Evolutionary conservation across 2,797 vertebrate genomes (phyloP).

Genomic region (Galaxias olidus): DNA sequence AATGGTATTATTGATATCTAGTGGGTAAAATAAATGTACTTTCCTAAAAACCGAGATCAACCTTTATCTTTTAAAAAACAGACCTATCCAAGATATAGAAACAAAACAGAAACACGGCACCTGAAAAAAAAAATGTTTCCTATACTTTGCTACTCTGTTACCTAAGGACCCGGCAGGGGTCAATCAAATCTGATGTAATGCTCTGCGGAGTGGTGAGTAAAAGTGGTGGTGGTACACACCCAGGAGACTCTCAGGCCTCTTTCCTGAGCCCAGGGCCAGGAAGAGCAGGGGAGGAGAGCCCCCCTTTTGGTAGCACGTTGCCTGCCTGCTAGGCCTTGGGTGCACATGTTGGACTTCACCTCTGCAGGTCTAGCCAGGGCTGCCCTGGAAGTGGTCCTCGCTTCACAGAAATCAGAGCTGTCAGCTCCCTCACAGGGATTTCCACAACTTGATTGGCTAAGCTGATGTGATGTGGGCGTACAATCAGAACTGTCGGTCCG

Average conservation of each 20-base stretch:
- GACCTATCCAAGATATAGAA: no score
- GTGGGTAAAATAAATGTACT: no score
- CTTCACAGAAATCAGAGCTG: constrained; percentile 75
- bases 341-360: constrained; percentile 64
- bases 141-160: constrained; percentile 44
- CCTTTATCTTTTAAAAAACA: no score
- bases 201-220: constrained; percentile 67
- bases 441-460: constrained; percentile 64
- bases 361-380: constrained; percentile 60
- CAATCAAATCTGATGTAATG: constrained; percentile 75
- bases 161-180: constrained; percentile 64
- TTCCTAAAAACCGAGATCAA: no score
- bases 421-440: constrained; percentile 64
- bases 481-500: constrained; percentile 34
- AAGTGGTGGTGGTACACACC: constrained; percentile 66
- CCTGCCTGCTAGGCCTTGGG: constrained; percentile 20
- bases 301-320: not conserved
- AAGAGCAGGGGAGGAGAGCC: constrained; percentile 19
- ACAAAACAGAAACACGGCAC: constrained; percentile 41
- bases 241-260: constrained; percentile 58
- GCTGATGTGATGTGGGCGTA: constrained; percentile 57
- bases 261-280: constrained; percentile 58
- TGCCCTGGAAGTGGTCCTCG: constrained; percentile 43
- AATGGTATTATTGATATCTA: no score
- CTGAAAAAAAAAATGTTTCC: constrained; percentile 55